Percentiles rank a stretch among this genome's conserved stretches.
These are phyloP conservation scores for Pelodytes ibericus DNA, from an alignment of 2,797 vertebrate species.

Conservation along the genomic window DNA sequence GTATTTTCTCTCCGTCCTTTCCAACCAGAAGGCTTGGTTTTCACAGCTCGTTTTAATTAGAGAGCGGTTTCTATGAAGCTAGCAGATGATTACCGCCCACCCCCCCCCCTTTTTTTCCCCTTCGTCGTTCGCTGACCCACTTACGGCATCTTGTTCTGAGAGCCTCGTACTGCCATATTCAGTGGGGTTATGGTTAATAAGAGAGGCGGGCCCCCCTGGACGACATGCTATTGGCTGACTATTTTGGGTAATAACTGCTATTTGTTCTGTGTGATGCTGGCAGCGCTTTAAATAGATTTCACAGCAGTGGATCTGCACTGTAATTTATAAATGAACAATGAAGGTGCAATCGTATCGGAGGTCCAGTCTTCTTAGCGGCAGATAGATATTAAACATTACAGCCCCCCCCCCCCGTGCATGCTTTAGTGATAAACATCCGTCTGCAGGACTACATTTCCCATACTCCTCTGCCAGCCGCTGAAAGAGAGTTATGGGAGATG, in stretches of 20 bases:
- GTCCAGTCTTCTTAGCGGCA: too few relatives aligned
- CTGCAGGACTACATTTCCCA: too few relatives aligned
- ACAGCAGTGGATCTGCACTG: conserved; percentile 27
- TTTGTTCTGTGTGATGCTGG: conserved; percentile 42
- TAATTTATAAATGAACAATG: conserved; percentile 16
- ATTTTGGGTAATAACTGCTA: conserved; percentile 45
- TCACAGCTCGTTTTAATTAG: neutral
- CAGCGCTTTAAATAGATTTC: conserved; percentile 40
- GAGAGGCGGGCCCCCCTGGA: conserved; percentile 7
- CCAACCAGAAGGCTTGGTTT: neutral
- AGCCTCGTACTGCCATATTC: conserved; percentile 17
- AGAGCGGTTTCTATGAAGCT: neutral
- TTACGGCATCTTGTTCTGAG: conserved; percentile 32
- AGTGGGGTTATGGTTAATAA: conserved; percentile 40
- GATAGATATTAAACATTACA: too few relatives aligned
- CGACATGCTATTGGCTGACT: conserved; percentile 33
- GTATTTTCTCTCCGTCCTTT: neutral
- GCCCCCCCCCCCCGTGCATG: too few relatives aligned
- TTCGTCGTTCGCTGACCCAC: conserved; percentile 41
- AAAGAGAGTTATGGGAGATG: too few relatives aligned
- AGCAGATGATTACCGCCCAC: conserved; percentile 21
- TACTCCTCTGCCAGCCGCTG: too few relatives aligned
- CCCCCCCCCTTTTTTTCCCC: conserved; percentile 1
- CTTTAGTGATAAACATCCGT: too few relatives aligned
- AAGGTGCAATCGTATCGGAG: neutral